Evolutionary conservation across 2,797 vertebrate genomes (phyloP).

Genomic region (Rhynchonycteris naso): DNA sequence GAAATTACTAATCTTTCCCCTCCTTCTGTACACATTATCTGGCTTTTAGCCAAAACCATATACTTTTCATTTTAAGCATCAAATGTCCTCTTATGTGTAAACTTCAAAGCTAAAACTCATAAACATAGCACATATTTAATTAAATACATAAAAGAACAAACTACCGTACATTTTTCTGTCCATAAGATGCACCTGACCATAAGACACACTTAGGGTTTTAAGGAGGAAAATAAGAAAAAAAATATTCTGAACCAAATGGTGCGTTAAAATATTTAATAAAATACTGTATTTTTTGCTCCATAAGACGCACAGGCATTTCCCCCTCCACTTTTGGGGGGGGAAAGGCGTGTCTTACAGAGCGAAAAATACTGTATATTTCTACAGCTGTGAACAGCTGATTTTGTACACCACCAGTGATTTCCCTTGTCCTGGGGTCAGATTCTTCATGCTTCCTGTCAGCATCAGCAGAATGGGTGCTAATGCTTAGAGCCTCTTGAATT

Average conservation of each 20-base stretch:
- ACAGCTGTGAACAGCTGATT: neutral
- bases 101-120: conserved; percentile 16
- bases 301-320: too few species aligned
- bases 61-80: neutral
- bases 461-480: accelerated
- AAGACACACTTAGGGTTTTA: too few species aligned
- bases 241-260: too few species aligned
- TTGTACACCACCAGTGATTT: neutral
- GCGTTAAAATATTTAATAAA: too few species aligned
- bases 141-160: neutral
- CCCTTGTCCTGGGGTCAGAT: neutral
- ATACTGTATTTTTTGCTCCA: too few species aligned
- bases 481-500: neutral
- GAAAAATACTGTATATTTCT: neutral
- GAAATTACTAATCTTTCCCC: neutral
- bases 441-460: neutral
- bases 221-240: too few species aligned
- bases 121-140: neutral
- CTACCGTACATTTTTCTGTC: too few species aligned
- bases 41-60: neutral
- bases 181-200: too few species aligned
- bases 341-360: too few species aligned
- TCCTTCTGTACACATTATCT: neutral
- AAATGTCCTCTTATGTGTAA: neutral
- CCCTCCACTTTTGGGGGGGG: too few species aligned